phyloP scores from a whole-genome alignment of 2,113 vertebrate species.

The Hippotragus niger region DNA sequence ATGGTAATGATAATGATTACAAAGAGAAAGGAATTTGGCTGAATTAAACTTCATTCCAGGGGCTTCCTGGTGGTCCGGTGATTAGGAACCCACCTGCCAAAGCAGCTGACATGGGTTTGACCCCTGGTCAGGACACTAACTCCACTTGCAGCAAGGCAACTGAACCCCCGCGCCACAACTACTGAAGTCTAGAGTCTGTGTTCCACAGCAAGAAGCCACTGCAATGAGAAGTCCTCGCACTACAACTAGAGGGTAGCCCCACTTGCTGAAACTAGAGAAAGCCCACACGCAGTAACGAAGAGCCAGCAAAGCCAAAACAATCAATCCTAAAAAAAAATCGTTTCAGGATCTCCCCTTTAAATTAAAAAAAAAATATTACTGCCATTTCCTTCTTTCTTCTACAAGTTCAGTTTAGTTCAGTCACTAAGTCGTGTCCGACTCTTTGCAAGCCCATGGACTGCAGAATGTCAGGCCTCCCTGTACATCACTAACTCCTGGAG shows the following conservation, averaged over 20 bases:
- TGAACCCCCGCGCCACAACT: not conserved
- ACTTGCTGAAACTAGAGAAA: not conserved
- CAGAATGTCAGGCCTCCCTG: not conserved
- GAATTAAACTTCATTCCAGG: not conserved
- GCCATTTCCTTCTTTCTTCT: not conserved
- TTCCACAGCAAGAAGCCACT: not conserved
- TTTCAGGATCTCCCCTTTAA: not conserved
- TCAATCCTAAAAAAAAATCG: not conserved
- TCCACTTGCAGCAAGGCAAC: not conserved
- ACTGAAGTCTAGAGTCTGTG: not conserved
- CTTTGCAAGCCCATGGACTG: not conserved
- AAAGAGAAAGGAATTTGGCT: not conserved
- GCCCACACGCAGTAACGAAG: not conserved
- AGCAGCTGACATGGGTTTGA: not conserved
- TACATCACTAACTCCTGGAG: not conserved
- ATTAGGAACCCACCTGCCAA: not conserved
- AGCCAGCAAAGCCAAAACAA: not conserved
- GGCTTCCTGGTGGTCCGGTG: not conserved
- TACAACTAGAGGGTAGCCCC: not conserved
- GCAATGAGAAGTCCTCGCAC: not conserved
- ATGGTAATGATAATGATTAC: not conserved
- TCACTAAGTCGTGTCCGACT: fast-evolving
- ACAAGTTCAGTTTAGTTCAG: not conserved
- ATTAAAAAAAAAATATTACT: not conserved
- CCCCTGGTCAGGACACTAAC: not conserved